Conservation (phyloP, 1,140 invertebrate species). For the Trichonephila clavipes region DNA sequence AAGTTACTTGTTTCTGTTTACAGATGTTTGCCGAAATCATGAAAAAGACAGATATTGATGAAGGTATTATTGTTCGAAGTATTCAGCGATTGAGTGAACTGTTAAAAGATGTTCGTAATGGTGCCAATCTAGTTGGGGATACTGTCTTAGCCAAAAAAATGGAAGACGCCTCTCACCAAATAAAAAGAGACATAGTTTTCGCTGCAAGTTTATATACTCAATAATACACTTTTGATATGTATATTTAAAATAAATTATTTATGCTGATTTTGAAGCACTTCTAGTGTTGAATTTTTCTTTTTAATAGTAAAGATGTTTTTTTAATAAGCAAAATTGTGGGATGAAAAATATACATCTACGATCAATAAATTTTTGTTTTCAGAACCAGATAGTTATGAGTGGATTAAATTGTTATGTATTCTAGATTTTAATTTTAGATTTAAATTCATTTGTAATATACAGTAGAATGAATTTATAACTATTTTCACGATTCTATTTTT, state of each 20-base stretch:
- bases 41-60: constrained; percentile 92
- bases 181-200: constrained; percentile 99
- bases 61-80: constrained; percentile 98
- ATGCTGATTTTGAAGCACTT: not conserved
- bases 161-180: constrained; percentile 94
- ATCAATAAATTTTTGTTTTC: too few relatives aligned
- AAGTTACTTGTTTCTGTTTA: constrained; percentile 78
- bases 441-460: too few relatives aligned
- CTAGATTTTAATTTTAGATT: too few relatives aligned
- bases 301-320: too few relatives aligned
- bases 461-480: too few relatives aligned
- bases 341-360: too few relatives aligned
- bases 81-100: constrained; percentile 98
- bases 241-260: not conserved
- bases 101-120: constrained; percentile 94
- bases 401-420: too few relatives aligned
- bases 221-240: not conserved
- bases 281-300: too few relatives aligned
- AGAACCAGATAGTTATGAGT: too few relatives aligned
- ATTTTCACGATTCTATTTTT: too few relatives aligned
- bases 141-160: constrained; percentile 94
- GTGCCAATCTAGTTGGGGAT: constrained; percentile 95
- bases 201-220: constrained; percentile 93
- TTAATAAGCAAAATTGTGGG: too few relatives aligned
- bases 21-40: constrained; percentile 96